A percentile compares a stretch with the other conserved stretches of the same genome.
These are phyloP conservation scores for Chymomyza amoena DNA, from an alignment of 2,888 invertebrate genomes.

Conservation along the genomic window DNA sequence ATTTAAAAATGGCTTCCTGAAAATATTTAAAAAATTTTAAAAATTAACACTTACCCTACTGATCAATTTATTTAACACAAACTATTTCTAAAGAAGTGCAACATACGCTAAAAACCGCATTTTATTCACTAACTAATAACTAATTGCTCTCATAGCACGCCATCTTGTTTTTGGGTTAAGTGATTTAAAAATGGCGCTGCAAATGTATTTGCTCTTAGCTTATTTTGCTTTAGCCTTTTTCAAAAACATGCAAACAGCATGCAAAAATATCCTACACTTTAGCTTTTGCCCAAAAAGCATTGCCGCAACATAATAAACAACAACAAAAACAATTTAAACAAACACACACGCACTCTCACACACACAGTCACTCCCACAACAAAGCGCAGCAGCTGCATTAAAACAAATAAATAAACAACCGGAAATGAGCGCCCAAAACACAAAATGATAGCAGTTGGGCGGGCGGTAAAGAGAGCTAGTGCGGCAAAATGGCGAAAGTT, in stretches of 20 bases:
- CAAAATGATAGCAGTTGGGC: conserved; percentile 30
- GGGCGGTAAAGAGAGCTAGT: background rate
- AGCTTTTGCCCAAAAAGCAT: background rate
- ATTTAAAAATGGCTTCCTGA: too few relatives aligned
- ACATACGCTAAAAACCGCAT: too few relatives aligned
- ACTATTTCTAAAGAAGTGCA: too few relatives aligned
- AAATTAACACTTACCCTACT: too few relatives aligned
- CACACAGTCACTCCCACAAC: conserved; percentile 14
- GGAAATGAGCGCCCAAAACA: conserved; percentile 3
- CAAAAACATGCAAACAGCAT: background rate
- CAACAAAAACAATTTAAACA: background rate
- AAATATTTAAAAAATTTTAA: too few relatives aligned
- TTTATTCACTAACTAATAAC: too few relatives aligned
- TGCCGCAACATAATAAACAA: conserved; percentile 1
- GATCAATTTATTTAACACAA: too few relatives aligned
- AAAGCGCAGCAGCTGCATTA: conserved; percentile 12
- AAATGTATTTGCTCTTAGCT: background rate
- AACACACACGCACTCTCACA: conserved; percentile 20
- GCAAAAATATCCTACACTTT: background rate
- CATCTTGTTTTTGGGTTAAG: background rate
- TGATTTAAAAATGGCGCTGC: background rate
- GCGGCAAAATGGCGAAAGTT: background rate
- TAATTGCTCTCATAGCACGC: too few relatives aligned
- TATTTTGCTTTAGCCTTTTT: background rate
- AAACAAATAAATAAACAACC: conserved; percentile 44